Percentiles rank a stretch among this genome's conserved stretches.
phyloP scores from a whole-genome alignment of 2,113 vertebrate genomes.

The Tachysurus fulvidraco region DNA sequence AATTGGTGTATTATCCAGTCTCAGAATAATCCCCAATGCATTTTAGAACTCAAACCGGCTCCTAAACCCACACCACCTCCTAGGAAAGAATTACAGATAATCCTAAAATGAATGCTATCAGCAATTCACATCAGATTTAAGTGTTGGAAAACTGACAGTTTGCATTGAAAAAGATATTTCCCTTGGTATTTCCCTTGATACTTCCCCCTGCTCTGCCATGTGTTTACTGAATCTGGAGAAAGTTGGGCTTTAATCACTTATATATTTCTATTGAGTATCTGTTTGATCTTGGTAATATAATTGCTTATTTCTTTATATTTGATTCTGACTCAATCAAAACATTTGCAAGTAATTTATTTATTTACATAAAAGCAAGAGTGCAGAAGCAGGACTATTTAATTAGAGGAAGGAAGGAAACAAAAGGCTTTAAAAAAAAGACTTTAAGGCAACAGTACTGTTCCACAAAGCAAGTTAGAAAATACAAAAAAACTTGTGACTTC shows the following conservation, averaged over 20 bases:
- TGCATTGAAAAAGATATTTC: not conserved
- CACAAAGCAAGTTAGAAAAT: not conserved
- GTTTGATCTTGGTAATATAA: not conserved
- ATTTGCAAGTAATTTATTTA: too few relatives aligned
- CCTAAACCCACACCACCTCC: not conserved
- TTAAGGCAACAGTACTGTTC: not conserved
- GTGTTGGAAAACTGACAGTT: not conserved
- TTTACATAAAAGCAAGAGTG: not conserved
- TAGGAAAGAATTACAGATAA: slow-evolving; percentile 1
- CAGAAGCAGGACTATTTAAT: not conserved
- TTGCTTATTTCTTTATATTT: not conserved
- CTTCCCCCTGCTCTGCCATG: not conserved
- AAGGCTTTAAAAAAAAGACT: too few relatives aligned
- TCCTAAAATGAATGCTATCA: slow-evolving; percentile 11
- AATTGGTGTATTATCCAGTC: not conserved
- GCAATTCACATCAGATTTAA: not conserved
- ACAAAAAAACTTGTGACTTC: not conserved
- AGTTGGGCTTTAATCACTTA: not conserved
- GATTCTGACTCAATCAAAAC: too few relatives aligned
- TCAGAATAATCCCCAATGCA: not conserved
- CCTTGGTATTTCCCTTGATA: too few relatives aligned
- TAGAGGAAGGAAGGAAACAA: not conserved
- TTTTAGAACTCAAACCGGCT: not conserved
- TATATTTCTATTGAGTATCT: not conserved
- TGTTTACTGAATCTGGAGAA: not conserved